Conservation (phyloP, 2,113 vertebrate genomes). For the Cyprinodon tularosa region DNA sequence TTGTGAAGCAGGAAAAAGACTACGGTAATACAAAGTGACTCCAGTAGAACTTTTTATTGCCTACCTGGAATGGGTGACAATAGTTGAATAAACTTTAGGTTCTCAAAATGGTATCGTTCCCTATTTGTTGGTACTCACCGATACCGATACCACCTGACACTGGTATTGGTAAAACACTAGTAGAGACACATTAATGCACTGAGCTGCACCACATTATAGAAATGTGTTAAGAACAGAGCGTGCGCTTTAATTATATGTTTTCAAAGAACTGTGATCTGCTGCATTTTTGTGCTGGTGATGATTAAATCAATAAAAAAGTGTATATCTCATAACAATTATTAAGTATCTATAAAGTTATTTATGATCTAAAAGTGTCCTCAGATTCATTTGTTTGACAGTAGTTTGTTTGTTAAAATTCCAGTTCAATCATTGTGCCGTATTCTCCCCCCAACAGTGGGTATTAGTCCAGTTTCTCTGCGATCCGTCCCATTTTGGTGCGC, state of each 20-base stretch:
- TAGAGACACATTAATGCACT: background rate
- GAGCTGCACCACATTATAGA: background rate
- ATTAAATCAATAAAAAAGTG: background rate
- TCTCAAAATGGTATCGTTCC: no score
- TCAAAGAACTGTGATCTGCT: background rate
- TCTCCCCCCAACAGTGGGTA: background rate
- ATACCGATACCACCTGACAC: no score
- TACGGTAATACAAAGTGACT: no score
- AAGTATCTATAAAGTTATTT: slow-evolving; percentile 17
- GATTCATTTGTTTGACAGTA: background rate
- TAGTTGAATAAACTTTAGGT: no score
- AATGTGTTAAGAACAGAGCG: background rate
- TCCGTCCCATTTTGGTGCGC: slow-evolving; percentile 92
- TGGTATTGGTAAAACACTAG: no score
- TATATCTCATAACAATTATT: background rate
- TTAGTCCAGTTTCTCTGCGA: slow-evolving; percentile 87
- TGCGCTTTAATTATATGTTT: slow-evolving; percentile 1
- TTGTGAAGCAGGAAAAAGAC: no score
- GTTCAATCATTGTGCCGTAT: slow-evolving; percentile 35
- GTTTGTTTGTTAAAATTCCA: slow-evolving; percentile 22
- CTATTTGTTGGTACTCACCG: no score
- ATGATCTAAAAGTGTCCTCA: background rate
- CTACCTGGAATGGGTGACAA: no score
- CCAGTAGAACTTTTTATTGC: no score
- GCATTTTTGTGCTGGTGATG: slow-evolving; percentile 5